Conservation (phyloP, 2,797 vertebrate species). For the Parambassis ranga region DNA sequence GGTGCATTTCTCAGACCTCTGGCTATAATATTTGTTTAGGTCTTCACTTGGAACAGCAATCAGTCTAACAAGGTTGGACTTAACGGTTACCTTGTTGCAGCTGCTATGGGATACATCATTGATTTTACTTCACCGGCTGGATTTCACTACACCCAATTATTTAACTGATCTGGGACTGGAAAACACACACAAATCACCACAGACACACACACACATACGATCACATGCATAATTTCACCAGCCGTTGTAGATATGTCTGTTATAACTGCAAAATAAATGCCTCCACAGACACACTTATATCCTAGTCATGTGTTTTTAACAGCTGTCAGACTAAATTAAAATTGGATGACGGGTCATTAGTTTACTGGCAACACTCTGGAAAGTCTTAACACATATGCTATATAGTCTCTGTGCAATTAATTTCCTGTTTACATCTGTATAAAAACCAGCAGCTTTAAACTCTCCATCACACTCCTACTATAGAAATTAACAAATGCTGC, state of each 20-base stretch:
- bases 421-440: not conserved
- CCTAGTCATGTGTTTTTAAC: not conserved
- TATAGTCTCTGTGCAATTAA: conserved; percentile 11
- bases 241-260: not conserved
- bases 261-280: not conserved
- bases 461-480: conserved; percentile 14
- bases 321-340: not conserved
- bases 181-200: conserved; percentile 17
- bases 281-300: not conserved
- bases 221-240: not conserved
- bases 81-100: conserved; percentile 32
- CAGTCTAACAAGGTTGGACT: not conserved
- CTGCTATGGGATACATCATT: not conserved
- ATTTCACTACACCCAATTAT: conserved; percentile 49
- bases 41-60: conserved; percentile 28
- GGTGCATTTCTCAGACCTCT: not conserved
- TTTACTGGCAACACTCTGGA: not conserved
- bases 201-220: not conserved
- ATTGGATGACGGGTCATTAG: not conserved
- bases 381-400: not conserved
- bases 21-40: conserved; percentile 19
- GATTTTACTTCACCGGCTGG: conserved; percentile 53
- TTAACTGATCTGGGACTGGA: conserved; percentile 16
- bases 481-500: conserved; percentile 21
- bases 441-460: not conserved